Percentiles rank a stretch among this genome's conserved stretches.
Conservation (phyloP, 1,140 invertebrate genomes). For the Lethrus apterus region DNA sequence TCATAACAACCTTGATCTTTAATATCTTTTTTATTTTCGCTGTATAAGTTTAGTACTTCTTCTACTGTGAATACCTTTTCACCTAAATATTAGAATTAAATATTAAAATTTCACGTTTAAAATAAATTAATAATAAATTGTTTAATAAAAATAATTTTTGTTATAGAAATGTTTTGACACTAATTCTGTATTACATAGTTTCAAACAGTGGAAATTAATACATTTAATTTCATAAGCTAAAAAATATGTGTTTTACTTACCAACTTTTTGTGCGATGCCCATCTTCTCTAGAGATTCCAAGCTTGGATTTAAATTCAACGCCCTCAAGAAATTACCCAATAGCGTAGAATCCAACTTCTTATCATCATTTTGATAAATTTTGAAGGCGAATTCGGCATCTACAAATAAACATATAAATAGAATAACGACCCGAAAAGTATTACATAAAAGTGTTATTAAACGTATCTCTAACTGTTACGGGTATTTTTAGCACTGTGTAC, state of each 20-base stretch:
- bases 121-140: constrained; percentile 7
- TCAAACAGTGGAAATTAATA: no score
- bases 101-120: neutral
- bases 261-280: constrained; percentile 29
- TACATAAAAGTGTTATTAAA: neutral
- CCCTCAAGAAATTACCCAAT: constrained; percentile 27
- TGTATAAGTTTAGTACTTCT: constrained; percentile 65
- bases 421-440: neutral
- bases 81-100: neutral
- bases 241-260: no score
- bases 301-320: constrained; percentile 33
- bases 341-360: constrained; percentile 25
- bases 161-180: neutral
- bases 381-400: constrained; percentile 33
- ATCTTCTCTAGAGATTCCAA: constrained; percentile 29
- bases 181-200: no score
- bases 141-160: neutral
- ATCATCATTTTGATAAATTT: constrained; percentile 27
- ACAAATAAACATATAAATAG: constrained; percentile 11
- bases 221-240: no score
- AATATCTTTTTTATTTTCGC: constrained; percentile 53
- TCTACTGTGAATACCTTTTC: constrained; percentile 67
- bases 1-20: constrained; percentile 67
- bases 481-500: constrained; percentile 3
- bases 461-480: neutral